A percentile compares a stretch with the other conserved stretches of the same genome.
phyloP scores from a whole-genome alignment of 2,113 vertebrate genomes.

The Aix galericulata region DNA sequence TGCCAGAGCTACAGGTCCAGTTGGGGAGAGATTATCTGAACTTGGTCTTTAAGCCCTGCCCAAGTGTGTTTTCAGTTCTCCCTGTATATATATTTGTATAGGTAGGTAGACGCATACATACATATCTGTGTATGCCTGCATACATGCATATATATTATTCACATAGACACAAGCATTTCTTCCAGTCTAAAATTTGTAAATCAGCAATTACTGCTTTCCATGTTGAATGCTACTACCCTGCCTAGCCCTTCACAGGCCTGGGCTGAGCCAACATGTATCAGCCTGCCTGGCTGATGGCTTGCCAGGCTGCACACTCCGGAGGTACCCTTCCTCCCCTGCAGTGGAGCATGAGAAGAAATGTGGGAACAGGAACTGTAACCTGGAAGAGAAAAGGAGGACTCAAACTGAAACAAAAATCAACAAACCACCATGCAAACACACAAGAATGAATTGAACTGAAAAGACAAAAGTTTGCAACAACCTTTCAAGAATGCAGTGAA shows the following conservation, averaged over 20 bases:
- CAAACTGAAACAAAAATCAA: not conserved
- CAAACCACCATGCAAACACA: not conserved
- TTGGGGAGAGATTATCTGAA: not conserved
- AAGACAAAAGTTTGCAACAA: not conserved
- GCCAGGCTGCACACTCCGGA: not conserved
- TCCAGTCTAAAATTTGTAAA: not conserved
- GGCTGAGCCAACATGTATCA: not conserved
- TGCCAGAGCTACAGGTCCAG: not conserved
- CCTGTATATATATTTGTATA: not conserved
- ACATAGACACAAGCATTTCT: not conserved
- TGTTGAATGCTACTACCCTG: not conserved
- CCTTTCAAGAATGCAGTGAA: not conserved
- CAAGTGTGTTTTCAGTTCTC: not conserved
- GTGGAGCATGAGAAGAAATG: not conserved
- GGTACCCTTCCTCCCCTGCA: not conserved
- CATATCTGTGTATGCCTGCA: no score
- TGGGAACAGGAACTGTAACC: not conserved
- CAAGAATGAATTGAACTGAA: not conserved
- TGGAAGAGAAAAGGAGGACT: not conserved
- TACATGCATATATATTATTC: no score
- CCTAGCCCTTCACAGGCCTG: not conserved
- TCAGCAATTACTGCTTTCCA: not conserved
- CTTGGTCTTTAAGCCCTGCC: not conserved
- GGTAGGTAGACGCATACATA: rapidly evolving
- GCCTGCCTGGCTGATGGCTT: not conserved